Evolutionary conservation across 2,888 invertebrate genomes (phyloP).

Genomic region (Caenorhabditis macrosperma): DNA sequence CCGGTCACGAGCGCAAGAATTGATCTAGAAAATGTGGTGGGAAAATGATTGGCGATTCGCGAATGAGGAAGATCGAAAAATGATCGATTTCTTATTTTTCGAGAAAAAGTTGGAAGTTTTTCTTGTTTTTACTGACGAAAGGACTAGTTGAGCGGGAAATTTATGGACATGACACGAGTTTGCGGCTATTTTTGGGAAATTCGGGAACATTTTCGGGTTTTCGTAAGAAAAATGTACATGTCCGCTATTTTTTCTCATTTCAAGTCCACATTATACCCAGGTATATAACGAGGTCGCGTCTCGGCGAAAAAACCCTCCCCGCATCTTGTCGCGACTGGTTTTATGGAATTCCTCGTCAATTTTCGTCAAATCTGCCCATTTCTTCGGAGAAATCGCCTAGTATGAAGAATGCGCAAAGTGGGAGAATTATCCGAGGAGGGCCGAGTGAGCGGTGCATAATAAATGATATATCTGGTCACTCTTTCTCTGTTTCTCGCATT

Average conservation of each 20-base stretch:
- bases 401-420: no score
- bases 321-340: background rate
- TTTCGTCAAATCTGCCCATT: background rate
- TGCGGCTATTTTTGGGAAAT: background rate
- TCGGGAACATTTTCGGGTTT: background rate
- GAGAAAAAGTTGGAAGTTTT: background rate
- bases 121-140: no score
- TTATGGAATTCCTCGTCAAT: background rate
- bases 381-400: no score
- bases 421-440: no score
- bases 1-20: background rate
- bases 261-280: no score
- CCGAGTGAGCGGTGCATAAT: conserved; percentile 4
- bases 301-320: background rate
- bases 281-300: background rate
- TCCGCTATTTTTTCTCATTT: background rate
- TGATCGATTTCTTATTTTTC: no score
- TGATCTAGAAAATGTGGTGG: background rate
- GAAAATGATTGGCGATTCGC: no score
- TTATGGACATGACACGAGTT: background rate
- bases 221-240: background rate
- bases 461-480: conserved; percentile 6
- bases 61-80: no score
- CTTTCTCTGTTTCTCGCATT: background rate
- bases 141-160: background rate